phyloP scores from a whole-genome alignment of 2,113 vertebrate species.

The Phylloscopus whistleri region DNA sequence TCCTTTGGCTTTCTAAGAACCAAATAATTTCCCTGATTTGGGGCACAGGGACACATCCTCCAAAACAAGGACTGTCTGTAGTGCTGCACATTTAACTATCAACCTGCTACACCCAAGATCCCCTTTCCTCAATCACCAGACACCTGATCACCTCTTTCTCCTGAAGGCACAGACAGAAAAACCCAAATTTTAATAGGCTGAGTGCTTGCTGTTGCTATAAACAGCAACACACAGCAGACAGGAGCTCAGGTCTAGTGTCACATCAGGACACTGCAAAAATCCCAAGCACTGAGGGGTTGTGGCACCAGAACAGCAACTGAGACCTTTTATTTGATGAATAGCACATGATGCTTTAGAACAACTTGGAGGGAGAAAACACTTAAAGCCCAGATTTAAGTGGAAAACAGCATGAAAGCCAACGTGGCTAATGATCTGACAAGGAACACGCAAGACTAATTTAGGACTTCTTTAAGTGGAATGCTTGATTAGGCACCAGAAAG shows the following conservation, averaged over 20 bases:
- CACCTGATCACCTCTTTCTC: not conserved
- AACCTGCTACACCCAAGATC: not conserved
- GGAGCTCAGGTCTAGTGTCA: not conserved
- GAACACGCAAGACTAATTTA: not conserved
- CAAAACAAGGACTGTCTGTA: not conserved
- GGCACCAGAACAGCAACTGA: not conserved
- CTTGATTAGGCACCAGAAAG: slow-evolving; percentile 17
- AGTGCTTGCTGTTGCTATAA: not conserved
- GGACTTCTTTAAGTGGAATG: not conserved
- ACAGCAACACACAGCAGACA: not conserved
- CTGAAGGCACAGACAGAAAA: not conserved
- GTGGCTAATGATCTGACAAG: not conserved
- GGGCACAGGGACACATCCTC: not conserved
- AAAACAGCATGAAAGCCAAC: not conserved
- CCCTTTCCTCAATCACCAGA: not conserved
- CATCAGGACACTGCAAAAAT: not conserved
- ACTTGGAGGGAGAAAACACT: not conserved
- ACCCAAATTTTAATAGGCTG: not conserved
- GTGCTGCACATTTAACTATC: not conserved
- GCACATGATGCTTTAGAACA: not conserved
- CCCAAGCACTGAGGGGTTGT: not conserved
- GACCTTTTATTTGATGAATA: not conserved
- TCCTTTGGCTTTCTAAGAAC: not conserved
- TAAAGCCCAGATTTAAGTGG: not conserved
- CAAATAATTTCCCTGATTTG: not conserved